phyloP scores from a whole-genome alignment of 2,113 vertebrate species.

The Brachyhypopomus gauderio region DNA sequence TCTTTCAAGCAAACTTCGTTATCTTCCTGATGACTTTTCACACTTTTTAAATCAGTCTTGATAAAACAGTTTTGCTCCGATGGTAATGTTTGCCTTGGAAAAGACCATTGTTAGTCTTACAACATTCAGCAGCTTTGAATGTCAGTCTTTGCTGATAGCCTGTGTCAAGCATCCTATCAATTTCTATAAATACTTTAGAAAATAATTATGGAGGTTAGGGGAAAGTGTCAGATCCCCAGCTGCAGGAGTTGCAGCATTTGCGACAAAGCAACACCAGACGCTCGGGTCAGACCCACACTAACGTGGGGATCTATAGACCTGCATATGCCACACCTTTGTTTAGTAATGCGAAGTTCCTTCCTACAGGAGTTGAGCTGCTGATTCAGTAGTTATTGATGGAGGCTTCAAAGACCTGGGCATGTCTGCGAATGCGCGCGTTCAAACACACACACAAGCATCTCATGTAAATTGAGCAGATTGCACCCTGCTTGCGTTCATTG shows the following conservation, averaged over 20 bases:
- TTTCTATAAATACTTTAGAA: slow-evolving; percentile 22
- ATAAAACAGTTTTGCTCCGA: neutral
- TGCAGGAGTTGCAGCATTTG: neutral
- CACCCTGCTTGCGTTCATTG: neutral
- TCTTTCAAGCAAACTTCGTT: slow-evolving; percentile 6
- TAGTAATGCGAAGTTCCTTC: neutral
- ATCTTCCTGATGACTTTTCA: neutral
- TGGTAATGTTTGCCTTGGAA: neutral
- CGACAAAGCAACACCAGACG: neutral
- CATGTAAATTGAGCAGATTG: neutral
- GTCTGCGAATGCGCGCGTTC: too few relatives aligned
- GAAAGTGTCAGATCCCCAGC: neutral
- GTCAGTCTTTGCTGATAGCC: neutral
- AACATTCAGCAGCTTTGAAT: neutral
- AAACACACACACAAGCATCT: too few relatives aligned
- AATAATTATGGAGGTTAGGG: neutral
- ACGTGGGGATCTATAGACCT: neutral
- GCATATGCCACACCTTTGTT: neutral
- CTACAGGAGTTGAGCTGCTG: neutral
- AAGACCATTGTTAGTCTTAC: neutral
- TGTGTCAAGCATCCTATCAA: neutral
- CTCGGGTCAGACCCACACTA: neutral
- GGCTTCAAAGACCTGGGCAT: neutral
- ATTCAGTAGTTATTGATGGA: neutral
- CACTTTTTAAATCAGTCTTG: neutral